Evolutionary conservation across 2,888 invertebrate genomes (phyloP), one percentile per base, ranked within the genome.

Genomic region (Eulithis testata): DNA sequence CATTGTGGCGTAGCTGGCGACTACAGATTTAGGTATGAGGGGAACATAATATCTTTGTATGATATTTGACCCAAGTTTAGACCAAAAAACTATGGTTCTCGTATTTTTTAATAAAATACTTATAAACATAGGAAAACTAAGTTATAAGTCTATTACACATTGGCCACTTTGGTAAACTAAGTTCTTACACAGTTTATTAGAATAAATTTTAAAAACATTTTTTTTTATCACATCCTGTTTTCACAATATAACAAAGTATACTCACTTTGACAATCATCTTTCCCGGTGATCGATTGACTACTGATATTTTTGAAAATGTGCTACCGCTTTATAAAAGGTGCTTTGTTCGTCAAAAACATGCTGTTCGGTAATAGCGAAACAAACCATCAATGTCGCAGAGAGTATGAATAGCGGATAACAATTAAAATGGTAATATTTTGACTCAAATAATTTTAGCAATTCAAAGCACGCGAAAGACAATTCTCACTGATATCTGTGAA

Each of bases 341-440:
- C 83, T 85, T 89, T 88, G 87, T 88, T 87, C 83, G 81, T 79
- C 73, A 84, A 85, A 92, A 88, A 87, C 91, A 90, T 91, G 82
- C 88, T 82, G 83, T 90, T 87, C 88, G 82, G 89, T 87, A 89
- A 91, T 84, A 91, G 89, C 89, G 90, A 91, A 89, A 91, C 91
- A 88, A 92, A 92, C 85, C 85, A 87, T 85, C 92, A 92, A 92
- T 92, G 93, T 90, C 92, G 84, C 84, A 84, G 82, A 87, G 82
- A 82, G 82, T 78, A 79, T 88, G 89, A 91, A 91, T 86, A 88
- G 89, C 72, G 78, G 78, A 74, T 69, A 85, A 92, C 91, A 93
- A 92, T 91, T 84, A 88, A 63, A 40, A 59, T 59, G 54, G 49
- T 58, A 54, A 63, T 58, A 59, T 90, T 90, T 89, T 84, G 77